Percentiles rank a stretch among this genome's conserved stretches.
Conservation (phyloP, 2,888 invertebrate species). For the Phaedon cochleariae region DNA sequence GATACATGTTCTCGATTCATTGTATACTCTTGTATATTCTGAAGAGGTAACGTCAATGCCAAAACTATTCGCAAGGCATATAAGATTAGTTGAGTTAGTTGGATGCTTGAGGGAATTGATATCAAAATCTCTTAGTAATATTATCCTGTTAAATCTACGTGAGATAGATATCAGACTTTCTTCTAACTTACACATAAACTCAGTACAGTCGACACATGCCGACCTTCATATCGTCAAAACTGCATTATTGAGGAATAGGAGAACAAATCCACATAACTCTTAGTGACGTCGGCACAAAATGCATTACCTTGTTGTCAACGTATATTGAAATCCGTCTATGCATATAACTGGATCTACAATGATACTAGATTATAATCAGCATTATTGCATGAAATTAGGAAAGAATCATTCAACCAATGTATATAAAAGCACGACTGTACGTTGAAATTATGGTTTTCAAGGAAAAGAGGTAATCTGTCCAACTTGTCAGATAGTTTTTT, state of each 20-base stretch:
- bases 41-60: neutral
- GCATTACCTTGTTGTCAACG: neutral
- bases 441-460: too few species aligned
- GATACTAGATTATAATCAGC: neutral
- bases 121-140: neutral
- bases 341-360: constrained; percentile 9
- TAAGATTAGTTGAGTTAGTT: neutral
- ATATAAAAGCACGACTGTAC: neutral
- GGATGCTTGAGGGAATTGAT: neutral
- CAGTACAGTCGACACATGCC: neutral
- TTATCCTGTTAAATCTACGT: neutral
- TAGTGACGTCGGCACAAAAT: neutral
- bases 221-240: neutral
- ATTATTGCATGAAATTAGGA: neutral
- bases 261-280: neutral
- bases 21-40: neutral
- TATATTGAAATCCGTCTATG: constrained; percentile 1
- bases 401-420: neutral
- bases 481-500: neutral
- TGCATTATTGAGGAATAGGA: neutral
- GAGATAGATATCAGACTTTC: neutral
- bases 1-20: neutral
- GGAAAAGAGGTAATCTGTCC: too few species aligned
- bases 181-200: neutral
- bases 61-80: neutral